Conservation (phyloP, 2,888 invertebrate species). For the Drosophila lutescens region DNA sequence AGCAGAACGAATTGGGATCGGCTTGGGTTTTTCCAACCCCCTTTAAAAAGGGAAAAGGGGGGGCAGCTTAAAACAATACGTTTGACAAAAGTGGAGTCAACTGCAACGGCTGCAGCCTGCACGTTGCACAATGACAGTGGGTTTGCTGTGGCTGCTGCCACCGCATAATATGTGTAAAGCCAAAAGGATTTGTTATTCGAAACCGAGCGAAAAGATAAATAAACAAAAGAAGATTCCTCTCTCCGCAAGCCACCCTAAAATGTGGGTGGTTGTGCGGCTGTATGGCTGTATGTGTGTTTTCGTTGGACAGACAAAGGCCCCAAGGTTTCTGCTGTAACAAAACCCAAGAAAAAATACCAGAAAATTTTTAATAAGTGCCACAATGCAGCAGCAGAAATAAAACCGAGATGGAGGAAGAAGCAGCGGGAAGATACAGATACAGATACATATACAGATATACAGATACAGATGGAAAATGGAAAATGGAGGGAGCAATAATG, state of each 20-base stretch:
- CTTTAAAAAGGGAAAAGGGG: neutral
- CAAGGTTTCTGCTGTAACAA: conserved; percentile 45
- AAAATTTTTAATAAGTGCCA: conserved; percentile 78
- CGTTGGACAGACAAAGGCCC: conserved; percentile 43
- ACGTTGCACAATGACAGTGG: conserved; percentile 68
- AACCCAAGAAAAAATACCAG: conserved; percentile 53
- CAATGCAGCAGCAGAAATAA: conserved; percentile 60
- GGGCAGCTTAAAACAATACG: conserved; percentile 68
- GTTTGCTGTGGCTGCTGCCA: conserved; percentile 6
- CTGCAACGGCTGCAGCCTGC: conserved; percentile 73
- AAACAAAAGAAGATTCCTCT: conserved; percentile 71
- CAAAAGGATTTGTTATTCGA: conserved; percentile 80
- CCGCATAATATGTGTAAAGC: conserved; percentile 79
- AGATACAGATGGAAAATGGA: neutral
- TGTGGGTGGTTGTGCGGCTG: neutral
- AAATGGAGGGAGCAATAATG: conserved; percentile 38
- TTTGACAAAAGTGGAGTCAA: conserved; percentile 80
- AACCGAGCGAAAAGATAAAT: conserved; percentile 79
- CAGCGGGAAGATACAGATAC: conserved; percentile 2
- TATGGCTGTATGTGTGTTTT: conserved; percentile 3
- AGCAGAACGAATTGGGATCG: conserved; percentile 28
- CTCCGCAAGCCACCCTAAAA: neutral
- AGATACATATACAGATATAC: neutral
- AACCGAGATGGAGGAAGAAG: conserved; percentile 7
- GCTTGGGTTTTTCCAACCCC: neutral